Percentiles rank a stretch among this genome's conserved stretches.
phyloP scores from a whole-genome alignment of 2,797 vertebrate species.

The Macropodus opercularis region DNA sequence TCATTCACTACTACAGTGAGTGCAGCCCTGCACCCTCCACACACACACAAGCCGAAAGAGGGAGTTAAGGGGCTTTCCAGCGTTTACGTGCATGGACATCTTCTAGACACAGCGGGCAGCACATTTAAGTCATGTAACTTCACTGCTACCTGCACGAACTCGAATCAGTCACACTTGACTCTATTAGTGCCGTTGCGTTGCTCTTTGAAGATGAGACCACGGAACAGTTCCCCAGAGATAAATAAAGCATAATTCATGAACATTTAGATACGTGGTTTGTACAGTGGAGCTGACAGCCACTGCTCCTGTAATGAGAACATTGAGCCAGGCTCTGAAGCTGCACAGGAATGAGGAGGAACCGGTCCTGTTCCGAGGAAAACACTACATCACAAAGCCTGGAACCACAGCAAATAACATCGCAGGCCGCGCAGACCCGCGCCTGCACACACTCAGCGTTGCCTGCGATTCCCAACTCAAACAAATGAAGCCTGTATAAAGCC shows the following conservation, averaged over 20 bases:
- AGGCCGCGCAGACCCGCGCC: conserved; percentile 21
- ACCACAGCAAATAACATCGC: conserved; percentile 46
- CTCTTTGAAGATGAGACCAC: no score
- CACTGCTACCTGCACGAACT: conserved; percentile 11
- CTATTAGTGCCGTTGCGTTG: conserved; percentile 17
- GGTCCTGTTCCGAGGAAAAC: conserved; percentile 36
- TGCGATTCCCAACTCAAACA: conserved; percentile 40
- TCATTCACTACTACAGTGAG: conserved; percentile 65
- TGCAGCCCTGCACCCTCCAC: conserved; percentile 4
- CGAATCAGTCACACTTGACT: conserved; percentile 27
- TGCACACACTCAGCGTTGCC: neutral
- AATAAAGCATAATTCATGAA: no score
- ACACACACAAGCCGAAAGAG: conserved; percentile 18
- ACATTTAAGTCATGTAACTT: conserved; percentile 10
- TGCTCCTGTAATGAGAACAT: conserved; percentile 33
- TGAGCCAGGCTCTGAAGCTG: conserved; percentile 8
- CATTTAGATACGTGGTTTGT: neutral
- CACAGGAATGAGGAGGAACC: conserved; percentile 62
- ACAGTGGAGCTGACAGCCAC: conserved; percentile 15
- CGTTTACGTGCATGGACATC: neutral
- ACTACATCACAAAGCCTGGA: conserved; percentile 43
- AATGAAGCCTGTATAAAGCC: conserved; percentile 42
- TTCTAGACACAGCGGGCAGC: conserved; percentile 14
- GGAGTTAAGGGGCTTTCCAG: conserved; percentile 57
- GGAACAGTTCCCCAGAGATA: neutral